A percentile compares a stretch with the other conserved stretches of the same genome.
These are phyloP conservation scores for Alethe diademata DNA, from an alignment of 2,113 vertebrate species.

Conservation along the genomic window DNA sequence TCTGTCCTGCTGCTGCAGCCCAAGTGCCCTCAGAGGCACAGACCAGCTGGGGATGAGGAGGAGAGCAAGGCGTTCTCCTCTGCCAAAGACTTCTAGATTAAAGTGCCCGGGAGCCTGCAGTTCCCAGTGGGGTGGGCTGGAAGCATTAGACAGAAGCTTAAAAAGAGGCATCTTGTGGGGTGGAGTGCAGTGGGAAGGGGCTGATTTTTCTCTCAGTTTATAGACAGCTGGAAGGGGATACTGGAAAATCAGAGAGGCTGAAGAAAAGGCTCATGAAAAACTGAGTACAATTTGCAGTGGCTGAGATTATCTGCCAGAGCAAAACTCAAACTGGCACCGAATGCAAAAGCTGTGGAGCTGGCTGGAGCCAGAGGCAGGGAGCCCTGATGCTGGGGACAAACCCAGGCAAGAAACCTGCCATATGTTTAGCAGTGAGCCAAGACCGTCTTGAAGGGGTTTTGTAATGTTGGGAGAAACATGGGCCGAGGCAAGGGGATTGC, in stretches of 20 bases:
- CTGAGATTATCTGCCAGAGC: not conserved
- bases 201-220: not conserved
- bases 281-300: not conserved
- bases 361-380: not conserved
- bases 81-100: not conserved
- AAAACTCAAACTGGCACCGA: not conserved
- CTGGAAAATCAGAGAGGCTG: conserved; percentile 19
- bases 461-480: not conserved
- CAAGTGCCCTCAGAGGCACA: not conserved
- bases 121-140: not conserved
- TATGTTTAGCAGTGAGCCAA: not conserved
- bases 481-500: not conserved
- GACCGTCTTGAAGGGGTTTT: not conserved
- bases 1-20: not conserved
- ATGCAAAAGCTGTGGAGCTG: not conserved
- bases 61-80: not conserved
- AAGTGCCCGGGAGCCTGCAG: not conserved
- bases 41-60: not conserved
- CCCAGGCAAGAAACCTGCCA: not conserved
- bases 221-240: not conserved
- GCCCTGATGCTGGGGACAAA: not conserved
- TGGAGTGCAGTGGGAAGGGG: not conserved
- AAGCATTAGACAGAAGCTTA: not conserved
- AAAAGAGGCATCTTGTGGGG: not conserved
- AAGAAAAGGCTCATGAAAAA: not conserved